These are phyloP conservation scores for Picus viridis DNA, from an alignment of 2,797 vertebrate genomes.

Conservation along the genomic window DNA sequence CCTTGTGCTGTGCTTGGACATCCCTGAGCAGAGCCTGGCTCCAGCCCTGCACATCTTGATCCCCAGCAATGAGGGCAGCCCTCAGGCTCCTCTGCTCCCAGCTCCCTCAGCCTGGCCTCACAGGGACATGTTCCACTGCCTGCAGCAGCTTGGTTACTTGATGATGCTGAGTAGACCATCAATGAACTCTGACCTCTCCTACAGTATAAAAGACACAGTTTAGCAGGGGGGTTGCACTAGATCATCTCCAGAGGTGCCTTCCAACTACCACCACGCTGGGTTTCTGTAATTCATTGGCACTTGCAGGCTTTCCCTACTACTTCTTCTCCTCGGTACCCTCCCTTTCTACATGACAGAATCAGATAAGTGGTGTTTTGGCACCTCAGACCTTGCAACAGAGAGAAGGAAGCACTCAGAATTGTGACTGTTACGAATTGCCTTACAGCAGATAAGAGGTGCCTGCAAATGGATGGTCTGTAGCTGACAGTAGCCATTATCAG, in stretches of 20 bases:
- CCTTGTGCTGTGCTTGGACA: too few relatives aligned
- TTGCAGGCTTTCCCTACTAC: neutral
- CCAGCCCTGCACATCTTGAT: too few relatives aligned
- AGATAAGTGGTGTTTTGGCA: conserved; percentile 4
- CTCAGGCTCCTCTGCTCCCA: too few relatives aligned
- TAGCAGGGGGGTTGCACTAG: too few relatives aligned
- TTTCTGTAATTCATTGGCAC: neutral
- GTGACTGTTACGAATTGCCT: conserved; percentile 28
- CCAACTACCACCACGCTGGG: too few relatives aligned
- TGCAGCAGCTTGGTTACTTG: neutral
- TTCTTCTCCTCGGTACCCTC: neutral
- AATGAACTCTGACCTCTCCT: neutral
- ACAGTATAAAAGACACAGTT: neutral
- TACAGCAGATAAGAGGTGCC: neutral
- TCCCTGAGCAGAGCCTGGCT: too few relatives aligned
- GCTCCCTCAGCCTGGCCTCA: too few relatives aligned
- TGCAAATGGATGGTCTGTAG: conserved; percentile 40
- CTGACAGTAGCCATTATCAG: conserved; percentile 47
- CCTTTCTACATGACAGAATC: conserved; percentile 9
- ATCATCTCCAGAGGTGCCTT: too few relatives aligned
- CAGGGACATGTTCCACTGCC: too few relatives aligned
- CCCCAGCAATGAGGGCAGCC: too few relatives aligned
- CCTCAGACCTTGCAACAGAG: neutral
- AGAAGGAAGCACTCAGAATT: conserved; percentile 12
- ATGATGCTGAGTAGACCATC: neutral